These are phyloP conservation scores for Presbytis comata DNA, from an alignment of 2,797 vertebrate genomes.

Conservation along the genomic window DNA sequence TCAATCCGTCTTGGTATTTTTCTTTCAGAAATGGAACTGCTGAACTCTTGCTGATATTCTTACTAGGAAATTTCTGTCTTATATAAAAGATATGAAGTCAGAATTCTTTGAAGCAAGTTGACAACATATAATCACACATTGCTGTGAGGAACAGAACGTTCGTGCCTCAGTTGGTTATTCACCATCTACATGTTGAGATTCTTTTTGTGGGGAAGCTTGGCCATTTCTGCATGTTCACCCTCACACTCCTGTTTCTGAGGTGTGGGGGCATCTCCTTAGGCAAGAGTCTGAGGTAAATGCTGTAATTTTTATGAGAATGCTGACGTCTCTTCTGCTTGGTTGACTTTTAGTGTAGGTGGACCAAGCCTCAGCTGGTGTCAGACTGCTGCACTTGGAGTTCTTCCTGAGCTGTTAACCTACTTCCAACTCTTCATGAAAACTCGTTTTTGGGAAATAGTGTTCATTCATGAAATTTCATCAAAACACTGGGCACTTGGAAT, in stretches of 20 bases:
- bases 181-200: neutral
- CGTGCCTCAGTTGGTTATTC: neutral
- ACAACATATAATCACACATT: neutral
- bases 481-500: neutral
- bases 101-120: neutral
- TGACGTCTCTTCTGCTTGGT: neutral
- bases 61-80: neutral
- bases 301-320: neutral
- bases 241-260: neutral
- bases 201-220: neutral
- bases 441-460: neutral
- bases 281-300: neutral
- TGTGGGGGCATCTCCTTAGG: neutral
- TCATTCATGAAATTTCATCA: neutral
- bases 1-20: neutral
- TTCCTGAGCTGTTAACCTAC: neutral
- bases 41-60: neutral
- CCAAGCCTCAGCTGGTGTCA: neutral
- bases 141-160: neutral
- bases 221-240: neutral
- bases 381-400: neutral
- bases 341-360: neutral
- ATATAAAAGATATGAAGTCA: neutral
- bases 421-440: neutral
- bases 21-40: conserved; percentile 6